Evolutionary conservation across 2,113 vertebrate genomes (phyloP), one percentile per base, ranked within the genome.

Genomic region (Poeciliopsis retropinna): DNA sequence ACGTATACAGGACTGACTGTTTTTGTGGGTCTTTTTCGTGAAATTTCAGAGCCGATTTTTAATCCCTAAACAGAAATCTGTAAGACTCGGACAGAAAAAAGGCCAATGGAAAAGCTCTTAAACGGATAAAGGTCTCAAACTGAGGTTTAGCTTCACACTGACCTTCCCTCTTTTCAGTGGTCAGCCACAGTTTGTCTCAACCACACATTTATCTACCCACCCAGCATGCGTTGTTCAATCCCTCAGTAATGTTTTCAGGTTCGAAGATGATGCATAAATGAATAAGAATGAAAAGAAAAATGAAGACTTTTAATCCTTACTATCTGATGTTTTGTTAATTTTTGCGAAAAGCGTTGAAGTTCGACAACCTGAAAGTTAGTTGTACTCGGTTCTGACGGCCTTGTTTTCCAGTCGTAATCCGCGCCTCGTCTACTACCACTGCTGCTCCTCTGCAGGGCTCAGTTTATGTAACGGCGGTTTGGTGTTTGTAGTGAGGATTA

Each of bases 81-180:
- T 81, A 78, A 79, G 82, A 86, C 68, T 85, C 82, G 76, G 74
- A 83, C 63, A 72, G 78, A 66, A 71, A 81, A 80, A 88, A 74
- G 80, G 72, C 78, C 75, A 28, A 72, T 79, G 80, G 81, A 69
- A 90, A 92, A 92, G 91, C 92, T 86, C 75, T 88, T 89, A 86
- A 91, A 89, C 77, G 78, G 91, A 91, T 93, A 75, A 90, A 41
- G 70, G 75, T 64, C 72, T 77, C 73, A 86, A 90, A 86, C 84
- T 67, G 86, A 80, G 85, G 83, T 89, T 89, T 81, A 81, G 86
- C 87, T 90, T 87, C 79, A 61, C 72, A 54, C 73, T 64, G 78
- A 77, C 74, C 82, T 70, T 51, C 25, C 54, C 72, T 60, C 82
- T 82, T 75, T 72, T 78, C 67, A 57, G 51, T 25, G 19, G 51